Base-by-base conservation (phyloP, 2,113 vertebrate genomes). In the Brachyistius frenatus region DNA sequence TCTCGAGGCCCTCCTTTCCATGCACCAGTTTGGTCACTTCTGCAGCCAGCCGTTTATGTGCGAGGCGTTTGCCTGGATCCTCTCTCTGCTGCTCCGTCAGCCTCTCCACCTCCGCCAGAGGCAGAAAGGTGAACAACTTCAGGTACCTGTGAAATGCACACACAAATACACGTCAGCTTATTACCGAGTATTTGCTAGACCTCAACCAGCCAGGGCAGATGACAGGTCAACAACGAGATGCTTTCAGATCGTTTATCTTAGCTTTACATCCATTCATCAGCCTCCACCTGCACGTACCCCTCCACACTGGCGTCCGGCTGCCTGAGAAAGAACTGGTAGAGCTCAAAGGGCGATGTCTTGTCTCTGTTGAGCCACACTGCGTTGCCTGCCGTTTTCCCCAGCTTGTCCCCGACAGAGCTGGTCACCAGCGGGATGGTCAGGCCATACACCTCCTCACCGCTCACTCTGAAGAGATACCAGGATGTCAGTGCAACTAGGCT, bases 11-110 rank as follows among this genome's bases (percentile, higher is more conserved):
- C 32, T 98, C 96, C 84, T 94, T 96, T 1, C 98, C 97, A 54
- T 99, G 98, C 69, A 99, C 97, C 35, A 99, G 94, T 70, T 99
- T 99, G 5, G 97, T 99, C 61, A 99, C 96, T 93, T 99, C 98
- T 3, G 97, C 96, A 5, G 98, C 98, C 64, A 99, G 96, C 5
- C 98, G 95, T 73, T 97, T 99, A 58, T 99, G 98, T 30, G 97
- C 95, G 5, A 89, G 90, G 39, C 98, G 92, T 85, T 96, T 97
- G 53, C 95, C 95, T 6, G 97, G 96, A 74, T 98, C 96, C 82
- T 89, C 93, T 47, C 86, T 66, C 31, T 99, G 97, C 83, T 95
- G 95, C 82, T 96, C 93, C 98, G 99, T 97, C 44, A 99, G 88
- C 55, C 93, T 95, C 72, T 96, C 94, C 78, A 99, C 96, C 92